Evolutionary conservation across 1,140 invertebrate genomes (phyloP).

Genomic region (Lethocerus indicus): DNA sequence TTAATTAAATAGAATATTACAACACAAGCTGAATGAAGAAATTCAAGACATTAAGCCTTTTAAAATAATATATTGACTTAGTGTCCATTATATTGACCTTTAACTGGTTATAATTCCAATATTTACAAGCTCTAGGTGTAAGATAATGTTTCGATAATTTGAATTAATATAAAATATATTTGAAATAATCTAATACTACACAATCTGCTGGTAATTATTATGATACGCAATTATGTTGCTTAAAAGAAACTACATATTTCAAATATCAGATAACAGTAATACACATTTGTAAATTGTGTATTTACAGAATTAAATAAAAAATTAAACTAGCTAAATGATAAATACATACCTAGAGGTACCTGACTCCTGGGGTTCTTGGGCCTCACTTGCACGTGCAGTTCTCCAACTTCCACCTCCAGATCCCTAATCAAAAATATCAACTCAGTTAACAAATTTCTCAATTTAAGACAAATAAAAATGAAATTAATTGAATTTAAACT

Average conservation of each 20-base stretch:
- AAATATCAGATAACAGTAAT: not conserved
- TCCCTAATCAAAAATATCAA: constrained; percentile 2
- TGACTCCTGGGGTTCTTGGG: not conserved
- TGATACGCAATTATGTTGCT: not conserved
- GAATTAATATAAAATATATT: no score
- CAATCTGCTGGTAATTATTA: not conserved
- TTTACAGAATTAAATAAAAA: not conserved
- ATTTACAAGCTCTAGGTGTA: no score
- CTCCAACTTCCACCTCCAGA: constrained; percentile 2
- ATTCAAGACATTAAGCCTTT: no score
- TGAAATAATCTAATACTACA: no score
- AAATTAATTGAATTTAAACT: not conserved
- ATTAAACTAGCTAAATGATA: not conserved
- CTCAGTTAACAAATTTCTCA: constrained; percentile 8
- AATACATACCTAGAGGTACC: not conserved
- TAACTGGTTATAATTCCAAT: no score
- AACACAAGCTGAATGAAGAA: no score
- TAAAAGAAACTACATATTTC: not conserved
- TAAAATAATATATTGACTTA: no score
- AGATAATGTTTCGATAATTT: no score
- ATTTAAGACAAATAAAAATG: not conserved
- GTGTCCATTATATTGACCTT: no score
- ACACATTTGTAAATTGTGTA: not conserved
- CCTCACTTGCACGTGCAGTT: not conserved
- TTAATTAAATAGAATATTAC: no score